These are phyloP conservation scores for Uloborus diversus DNA, from an alignment of 1,140 invertebrate species.

Conservation along the genomic window DNA sequence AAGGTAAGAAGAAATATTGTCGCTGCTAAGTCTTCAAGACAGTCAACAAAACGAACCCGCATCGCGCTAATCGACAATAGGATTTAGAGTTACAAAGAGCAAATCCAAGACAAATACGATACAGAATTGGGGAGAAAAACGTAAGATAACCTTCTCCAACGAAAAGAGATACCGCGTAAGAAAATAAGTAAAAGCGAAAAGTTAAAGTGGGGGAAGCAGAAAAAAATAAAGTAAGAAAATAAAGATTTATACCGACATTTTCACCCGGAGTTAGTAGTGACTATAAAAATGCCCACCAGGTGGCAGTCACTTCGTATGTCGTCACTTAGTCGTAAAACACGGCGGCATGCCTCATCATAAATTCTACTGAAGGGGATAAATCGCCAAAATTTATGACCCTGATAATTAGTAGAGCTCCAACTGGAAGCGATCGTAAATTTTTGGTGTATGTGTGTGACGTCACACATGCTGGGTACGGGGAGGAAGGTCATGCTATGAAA, in stretches of 20 bases:
- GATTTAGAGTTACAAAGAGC: not conserved
- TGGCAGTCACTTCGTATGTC: constrained; percentile 54
- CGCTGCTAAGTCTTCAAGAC: too few relatives aligned
- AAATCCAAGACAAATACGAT: not conserved
- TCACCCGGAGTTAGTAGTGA: constrained; percentile 27
- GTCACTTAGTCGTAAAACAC: constrained; percentile 56
- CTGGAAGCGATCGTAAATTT: constrained; percentile 47
- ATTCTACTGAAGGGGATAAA: constrained; percentile 44
- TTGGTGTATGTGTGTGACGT: constrained; percentile 35
- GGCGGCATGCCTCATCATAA: constrained; percentile 52
- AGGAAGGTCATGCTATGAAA: constrained; percentile 23
- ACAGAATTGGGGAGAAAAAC: not conserved
- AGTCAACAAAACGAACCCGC: constrained; percentile 19
- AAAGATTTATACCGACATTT: constrained; percentile 50
- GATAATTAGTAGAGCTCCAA: constrained; percentile 54
- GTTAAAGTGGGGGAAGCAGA: not conserved
- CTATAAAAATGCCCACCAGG: constrained; percentile 51
- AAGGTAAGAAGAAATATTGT: too few relatives aligned
- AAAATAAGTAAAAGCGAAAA: not conserved
- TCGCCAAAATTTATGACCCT: constrained; percentile 51
- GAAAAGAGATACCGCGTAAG: not conserved
- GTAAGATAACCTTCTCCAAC: not conserved
- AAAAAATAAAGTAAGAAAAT: not conserved
- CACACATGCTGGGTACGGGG: not conserved
- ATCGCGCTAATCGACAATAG: constrained; percentile 22